Conservation (phyloP, 2,888 invertebrate genomes). For the Tenthredo distinguenda region DNA sequence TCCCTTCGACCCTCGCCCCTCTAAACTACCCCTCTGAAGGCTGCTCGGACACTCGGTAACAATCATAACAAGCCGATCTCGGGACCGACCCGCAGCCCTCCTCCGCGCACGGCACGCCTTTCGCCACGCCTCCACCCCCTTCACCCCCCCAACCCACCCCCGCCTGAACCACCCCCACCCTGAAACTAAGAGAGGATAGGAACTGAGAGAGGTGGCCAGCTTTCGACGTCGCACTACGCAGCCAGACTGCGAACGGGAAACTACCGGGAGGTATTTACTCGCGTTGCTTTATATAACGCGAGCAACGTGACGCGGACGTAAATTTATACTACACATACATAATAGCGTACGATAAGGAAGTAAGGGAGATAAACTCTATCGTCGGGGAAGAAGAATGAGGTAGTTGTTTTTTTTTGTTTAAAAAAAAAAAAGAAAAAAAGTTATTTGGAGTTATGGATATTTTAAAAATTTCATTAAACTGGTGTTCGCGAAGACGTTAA, state of each 20-base stretch:
- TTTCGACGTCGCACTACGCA: conserved; percentile 75
- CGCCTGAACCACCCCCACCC: conserved; percentile 38
- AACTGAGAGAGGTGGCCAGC: conserved; percentile 60
- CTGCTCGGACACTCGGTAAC: conserved; percentile 76
- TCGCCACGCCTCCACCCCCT: conserved; percentile 54
- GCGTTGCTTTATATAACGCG: conserved; percentile 43
- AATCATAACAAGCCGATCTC: conserved; percentile 76
- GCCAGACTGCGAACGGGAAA: conserved; percentile 77
- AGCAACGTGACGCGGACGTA: conserved; percentile 41
- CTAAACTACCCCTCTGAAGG: conserved; percentile 63
- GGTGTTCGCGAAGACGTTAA: no score
- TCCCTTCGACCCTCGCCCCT: conserved; percentile 52
- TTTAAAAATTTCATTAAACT: no score
- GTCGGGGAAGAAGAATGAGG: background rate
- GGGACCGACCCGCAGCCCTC: conserved; percentile 76
- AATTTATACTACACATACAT: background rate
- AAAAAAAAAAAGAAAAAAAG: no score
- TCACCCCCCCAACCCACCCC: conserved; percentile 49
- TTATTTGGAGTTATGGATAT: no score
- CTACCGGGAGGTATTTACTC: conserved; percentile 51
- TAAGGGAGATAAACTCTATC: background rate
- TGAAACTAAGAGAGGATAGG: conserved; percentile 54
- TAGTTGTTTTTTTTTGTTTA: background rate
- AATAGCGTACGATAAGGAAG: background rate
- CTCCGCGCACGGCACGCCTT: conserved; percentile 76